Evolutionary conservation across 2,113 vertebrate genomes (phyloP).

Genomic region (Rhipidura dahli): DNA sequence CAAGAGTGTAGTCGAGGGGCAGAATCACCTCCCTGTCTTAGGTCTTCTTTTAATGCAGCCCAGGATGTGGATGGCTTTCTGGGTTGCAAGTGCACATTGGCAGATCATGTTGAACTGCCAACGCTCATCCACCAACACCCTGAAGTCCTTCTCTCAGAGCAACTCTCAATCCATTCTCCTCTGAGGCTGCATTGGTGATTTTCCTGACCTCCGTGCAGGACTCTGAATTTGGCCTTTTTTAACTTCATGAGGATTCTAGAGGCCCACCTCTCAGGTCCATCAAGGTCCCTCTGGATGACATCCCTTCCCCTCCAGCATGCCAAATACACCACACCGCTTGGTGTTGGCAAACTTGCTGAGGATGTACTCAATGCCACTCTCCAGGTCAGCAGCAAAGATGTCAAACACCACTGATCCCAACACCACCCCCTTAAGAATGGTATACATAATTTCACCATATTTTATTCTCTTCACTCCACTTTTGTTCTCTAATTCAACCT

Average conservation of each 20-base stretch:
- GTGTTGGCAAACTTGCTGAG: neutral
- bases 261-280: neutral
- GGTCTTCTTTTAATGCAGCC: neutral
- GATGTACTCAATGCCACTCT: neutral
- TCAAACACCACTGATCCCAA: neutral
- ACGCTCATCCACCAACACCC: neutral
- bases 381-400: neutral
- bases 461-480: neutral
- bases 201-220: accelerated
- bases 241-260: neutral
- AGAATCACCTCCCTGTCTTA: neutral
- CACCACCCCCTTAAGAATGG: neutral
- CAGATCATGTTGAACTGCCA: neutral
- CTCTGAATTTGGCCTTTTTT: neutral
- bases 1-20: neutral
- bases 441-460: neutral
- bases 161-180: neutral
- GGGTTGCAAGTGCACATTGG: no score
- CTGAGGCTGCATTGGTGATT: neutral
- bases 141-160: neutral
- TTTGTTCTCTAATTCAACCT: neutral
- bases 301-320: neutral
- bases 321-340: neutral
- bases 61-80: neutral
- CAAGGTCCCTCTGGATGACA: neutral